A percentile compares a stretch with the other conserved stretches of the same genome.
phyloP scores from a whole-genome alignment of 1,140 invertebrate species.

The Acromyrmex charruanus region DNA sequence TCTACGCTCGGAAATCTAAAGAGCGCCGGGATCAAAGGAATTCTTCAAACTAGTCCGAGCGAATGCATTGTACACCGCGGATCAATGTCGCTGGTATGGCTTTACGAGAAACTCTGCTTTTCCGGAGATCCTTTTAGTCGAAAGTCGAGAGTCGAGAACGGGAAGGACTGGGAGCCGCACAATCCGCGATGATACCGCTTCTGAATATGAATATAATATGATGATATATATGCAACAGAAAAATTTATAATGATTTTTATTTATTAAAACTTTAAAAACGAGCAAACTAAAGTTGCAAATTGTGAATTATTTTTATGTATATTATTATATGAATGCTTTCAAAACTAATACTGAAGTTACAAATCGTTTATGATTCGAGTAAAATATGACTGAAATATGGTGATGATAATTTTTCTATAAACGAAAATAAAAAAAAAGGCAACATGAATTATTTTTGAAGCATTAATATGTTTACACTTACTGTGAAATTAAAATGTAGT shows the following conservation, averaged over 20 bases:
- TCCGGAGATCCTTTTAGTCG: constrained; percentile 29
- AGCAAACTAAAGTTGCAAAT: background rate
- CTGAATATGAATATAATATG: constrained; percentile 3
- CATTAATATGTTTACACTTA: background rate
- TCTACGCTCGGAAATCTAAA: constrained; percentile 42
- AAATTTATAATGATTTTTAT: background rate
- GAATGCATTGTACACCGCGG: constrained; percentile 49
- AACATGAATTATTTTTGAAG: background rate
- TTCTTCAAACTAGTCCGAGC: constrained; percentile 53
- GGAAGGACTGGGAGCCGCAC: background rate
- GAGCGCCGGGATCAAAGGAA: constrained; percentile 45
- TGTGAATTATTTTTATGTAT: background rate
- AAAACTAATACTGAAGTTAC: background rate
- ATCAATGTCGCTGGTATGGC: constrained; percentile 46
- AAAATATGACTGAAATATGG: background rate
- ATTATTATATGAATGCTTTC: background rate
- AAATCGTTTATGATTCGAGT: background rate
- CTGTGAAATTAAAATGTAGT: background rate
- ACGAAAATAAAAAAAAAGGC: background rate
- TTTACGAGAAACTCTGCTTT: constrained; percentile 52
- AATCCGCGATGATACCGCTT: constrained; percentile 8
- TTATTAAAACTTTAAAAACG: background rate
- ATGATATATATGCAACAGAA: background rate
- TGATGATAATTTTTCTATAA: constrained; percentile 1
- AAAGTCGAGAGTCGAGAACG: background rate